phyloP scores from a whole-genome alignment of 2,888 invertebrate species.

The Nemurella pictetii region DNA sequence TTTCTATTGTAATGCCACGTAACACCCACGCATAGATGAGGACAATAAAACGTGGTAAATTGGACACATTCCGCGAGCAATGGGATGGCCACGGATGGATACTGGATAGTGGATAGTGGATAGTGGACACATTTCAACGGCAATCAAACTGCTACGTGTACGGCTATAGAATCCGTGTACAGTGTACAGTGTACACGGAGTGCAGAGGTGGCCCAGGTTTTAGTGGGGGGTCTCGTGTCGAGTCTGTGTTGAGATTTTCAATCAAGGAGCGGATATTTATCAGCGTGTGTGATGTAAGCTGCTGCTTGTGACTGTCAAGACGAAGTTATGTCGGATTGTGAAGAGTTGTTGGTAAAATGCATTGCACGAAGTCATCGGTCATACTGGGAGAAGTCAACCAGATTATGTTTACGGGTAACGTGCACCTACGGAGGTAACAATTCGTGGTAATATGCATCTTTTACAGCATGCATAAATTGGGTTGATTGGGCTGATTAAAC shows the following conservation, averaged over 20 bases:
- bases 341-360: neutral
- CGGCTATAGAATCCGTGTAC: neutral
- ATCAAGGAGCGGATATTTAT: constrained; percentile 19
- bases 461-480: too few relatives aligned
- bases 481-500: too few relatives aligned
- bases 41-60: neutral
- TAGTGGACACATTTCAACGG: constrained; percentile 21
- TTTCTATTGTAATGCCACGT: constrained; percentile 8
- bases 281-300: neutral
- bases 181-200: neutral
- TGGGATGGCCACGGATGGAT: neutral
- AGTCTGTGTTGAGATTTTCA: constrained; percentile 14
- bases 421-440: too few relatives aligned
- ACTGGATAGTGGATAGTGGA: neutral
- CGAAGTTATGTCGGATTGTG: neutral
- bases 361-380: neutral
- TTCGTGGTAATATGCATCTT: too few relatives aligned
- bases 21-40: neutral
- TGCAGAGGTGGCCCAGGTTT: neutral
- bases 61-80: neutral
- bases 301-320: neutral
- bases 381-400: too few relatives aligned
- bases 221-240: constrained; percentile 13
- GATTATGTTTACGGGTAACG: too few relatives aligned
- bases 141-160: constrained; percentile 25